A percentile compares a stretch with the other conserved stretches of the same genome.
Evolutionary conservation across 2,888 invertebrate genomes (phyloP).

Genomic region (Volucella bombylans): DNA sequence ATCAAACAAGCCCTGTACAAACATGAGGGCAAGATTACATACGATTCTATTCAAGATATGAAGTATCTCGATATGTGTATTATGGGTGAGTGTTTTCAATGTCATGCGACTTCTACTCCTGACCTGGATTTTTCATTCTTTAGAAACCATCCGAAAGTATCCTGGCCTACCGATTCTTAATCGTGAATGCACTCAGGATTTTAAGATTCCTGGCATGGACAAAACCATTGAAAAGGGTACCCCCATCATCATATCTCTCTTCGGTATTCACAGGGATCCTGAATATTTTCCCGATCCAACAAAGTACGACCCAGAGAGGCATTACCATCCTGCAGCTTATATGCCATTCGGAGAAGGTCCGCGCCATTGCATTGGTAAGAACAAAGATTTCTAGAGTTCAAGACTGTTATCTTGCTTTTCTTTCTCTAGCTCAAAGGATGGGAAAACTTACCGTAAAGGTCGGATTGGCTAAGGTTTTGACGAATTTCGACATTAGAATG

Average conservation of each 20-base stretch:
- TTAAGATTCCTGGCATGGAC: conserved; percentile 79
- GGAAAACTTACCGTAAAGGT: conserved; percentile 80
- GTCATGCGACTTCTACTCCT: neutral
- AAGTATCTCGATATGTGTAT: conserved; percentile 82
- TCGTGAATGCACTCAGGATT: conserved; percentile 76
- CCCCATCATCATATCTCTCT: conserved; percentile 80
- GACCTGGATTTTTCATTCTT: neutral
- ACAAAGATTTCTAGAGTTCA: neutral
- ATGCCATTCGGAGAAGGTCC: conserved; percentile 82
- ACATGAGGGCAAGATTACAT: conserved; percentile 80
- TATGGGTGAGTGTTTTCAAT: conserved; percentile 77
- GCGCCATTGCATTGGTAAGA: conserved; percentile 81
- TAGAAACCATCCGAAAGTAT: conserved; percentile 82
- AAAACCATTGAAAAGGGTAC: conserved; percentile 80
- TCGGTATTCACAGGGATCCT: conserved; percentile 82
- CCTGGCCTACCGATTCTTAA: conserved; percentile 80
- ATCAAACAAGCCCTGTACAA: conserved; percentile 78
- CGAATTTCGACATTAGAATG: conserved; percentile 77
- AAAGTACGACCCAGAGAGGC: conserved; percentile 83
- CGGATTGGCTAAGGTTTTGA: conserved; percentile 78
- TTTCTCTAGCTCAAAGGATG: conserved; percentile 78
- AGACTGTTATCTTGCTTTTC: neutral
- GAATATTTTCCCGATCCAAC: conserved; percentile 81
- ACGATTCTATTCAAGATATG: conserved; percentile 82
- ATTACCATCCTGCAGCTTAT: conserved; percentile 78